These are phyloP conservation scores for Antrozous pallidus DNA, from an alignment of 2,797 vertebrate genomes.

Conservation along the genomic window DNA sequence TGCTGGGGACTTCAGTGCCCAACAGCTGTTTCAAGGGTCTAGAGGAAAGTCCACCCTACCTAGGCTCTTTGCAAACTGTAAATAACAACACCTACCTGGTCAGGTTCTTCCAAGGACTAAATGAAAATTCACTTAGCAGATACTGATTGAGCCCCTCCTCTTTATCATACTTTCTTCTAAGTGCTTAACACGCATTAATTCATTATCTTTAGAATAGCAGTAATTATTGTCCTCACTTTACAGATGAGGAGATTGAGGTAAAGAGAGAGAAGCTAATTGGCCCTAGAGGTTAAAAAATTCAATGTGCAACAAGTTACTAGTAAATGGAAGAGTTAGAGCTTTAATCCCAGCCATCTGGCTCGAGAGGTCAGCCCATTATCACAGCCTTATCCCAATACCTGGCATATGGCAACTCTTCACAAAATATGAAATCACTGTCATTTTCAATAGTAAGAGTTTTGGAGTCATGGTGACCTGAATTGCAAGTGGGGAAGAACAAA, in stretches of 20 bases:
- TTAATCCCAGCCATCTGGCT: neutral
- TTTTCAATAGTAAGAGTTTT: neutral
- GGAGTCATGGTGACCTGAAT: neutral
- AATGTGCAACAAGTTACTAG: neutral
- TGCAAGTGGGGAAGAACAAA: neutral
- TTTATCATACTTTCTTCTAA: neutral
- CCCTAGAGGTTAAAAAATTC: neutral
- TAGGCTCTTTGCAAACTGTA: neutral
- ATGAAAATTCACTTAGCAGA: neutral
- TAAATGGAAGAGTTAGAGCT: neutral
- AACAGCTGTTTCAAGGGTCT: neutral
- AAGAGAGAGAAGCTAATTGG: neutral
- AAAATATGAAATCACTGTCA: neutral
- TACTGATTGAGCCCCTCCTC: neutral
- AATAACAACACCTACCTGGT: neutral
- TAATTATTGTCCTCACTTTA: neutral
- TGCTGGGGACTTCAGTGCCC: neutral
- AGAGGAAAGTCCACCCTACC: neutral
- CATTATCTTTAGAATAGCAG: neutral
- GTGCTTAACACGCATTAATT: neutral
- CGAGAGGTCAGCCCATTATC: neutral
- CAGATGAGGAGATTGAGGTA: neutral
- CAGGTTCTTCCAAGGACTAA: neutral
- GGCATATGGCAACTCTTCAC: neutral
- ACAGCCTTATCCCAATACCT: neutral